phyloP scores from a whole-genome alignment of 2,113 vertebrate species.

The Aptenodytes forsteri region DNA sequence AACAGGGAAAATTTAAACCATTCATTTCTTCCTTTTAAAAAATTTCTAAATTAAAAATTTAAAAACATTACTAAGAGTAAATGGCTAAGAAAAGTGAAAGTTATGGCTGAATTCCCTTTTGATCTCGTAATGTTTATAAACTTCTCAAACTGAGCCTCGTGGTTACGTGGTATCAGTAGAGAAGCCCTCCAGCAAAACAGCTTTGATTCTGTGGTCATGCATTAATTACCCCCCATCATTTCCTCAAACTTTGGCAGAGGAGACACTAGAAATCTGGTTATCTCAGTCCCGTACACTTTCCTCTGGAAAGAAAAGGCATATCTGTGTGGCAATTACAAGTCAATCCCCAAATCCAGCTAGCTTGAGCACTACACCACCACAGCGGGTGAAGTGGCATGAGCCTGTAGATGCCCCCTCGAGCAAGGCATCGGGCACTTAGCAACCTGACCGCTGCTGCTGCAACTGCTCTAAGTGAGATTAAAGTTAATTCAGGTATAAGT shows the following conservation, averaged over 20 bases:
- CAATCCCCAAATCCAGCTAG: background rate
- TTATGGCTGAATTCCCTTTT: slow-evolving; percentile 71
- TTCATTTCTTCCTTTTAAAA: slow-evolving; percentile 53
- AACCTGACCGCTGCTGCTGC: background rate
- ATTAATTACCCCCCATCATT: background rate
- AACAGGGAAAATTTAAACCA: slow-evolving; percentile 69
- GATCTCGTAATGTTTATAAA: background rate
- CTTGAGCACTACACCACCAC: background rate
- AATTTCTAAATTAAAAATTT: slow-evolving; percentile 64
- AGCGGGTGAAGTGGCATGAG: rapidly evolving
- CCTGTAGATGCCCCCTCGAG: rapidly evolving
- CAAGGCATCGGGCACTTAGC: background rate
- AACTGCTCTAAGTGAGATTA: background rate
- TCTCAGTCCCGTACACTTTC: background rate
- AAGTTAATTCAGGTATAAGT: background rate
- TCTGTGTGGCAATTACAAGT: background rate
- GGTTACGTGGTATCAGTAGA: background rate
- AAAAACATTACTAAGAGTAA: slow-evolving; percentile 60
- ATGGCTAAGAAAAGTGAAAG: slow-evolving; percentile 69
- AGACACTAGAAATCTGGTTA: background rate
- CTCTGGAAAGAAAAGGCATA: background rate
- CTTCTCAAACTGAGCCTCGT: background rate
- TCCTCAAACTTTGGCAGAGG: background rate
- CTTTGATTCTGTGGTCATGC: background rate
- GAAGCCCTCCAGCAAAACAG: background rate